Evolutionary conservation across 2,797 vertebrate genomes (phyloP).

Genomic region (Pogonophryne albipinna): DNA sequence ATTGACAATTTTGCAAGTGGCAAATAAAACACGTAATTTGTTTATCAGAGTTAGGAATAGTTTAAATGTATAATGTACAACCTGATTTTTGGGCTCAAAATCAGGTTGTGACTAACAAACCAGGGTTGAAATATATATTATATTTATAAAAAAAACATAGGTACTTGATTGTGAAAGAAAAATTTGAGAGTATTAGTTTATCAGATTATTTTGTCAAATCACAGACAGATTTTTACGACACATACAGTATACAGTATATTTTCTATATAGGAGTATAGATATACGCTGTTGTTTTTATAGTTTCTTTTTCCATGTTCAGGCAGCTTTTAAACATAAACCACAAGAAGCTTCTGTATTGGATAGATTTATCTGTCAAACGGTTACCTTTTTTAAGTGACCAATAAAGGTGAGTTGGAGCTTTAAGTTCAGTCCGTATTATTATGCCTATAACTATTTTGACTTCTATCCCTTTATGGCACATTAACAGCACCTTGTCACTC

Average conservation of each 20-base stretch:
- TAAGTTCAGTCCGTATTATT: background rate
- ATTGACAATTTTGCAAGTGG: background rate
- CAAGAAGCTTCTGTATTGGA: background rate
- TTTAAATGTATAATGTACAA: no score
- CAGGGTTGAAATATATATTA: no score
- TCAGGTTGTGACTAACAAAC: no score
- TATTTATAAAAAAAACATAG: no score
- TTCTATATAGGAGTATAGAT: no score
- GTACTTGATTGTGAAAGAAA: no score
- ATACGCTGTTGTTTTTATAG: background rate
- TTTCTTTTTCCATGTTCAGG: background rate
- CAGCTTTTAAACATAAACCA: background rate
- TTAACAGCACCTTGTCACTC: background rate
- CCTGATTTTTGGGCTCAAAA: no score
- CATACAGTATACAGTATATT: no score
- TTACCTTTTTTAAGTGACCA: background rate
- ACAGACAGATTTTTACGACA: no score
- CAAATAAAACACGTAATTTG: background rate
- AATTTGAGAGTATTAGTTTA: no score
- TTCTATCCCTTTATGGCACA: background rate
- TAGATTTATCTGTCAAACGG: background rate
- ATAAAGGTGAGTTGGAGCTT: background rate
- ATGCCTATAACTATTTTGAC: background rate
- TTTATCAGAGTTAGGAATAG: background rate
- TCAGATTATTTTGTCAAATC: no score